Evolutionary conservation across 1,140 invertebrate species (phyloP).

Genomic region (Drosophila kepulauana): DNA sequence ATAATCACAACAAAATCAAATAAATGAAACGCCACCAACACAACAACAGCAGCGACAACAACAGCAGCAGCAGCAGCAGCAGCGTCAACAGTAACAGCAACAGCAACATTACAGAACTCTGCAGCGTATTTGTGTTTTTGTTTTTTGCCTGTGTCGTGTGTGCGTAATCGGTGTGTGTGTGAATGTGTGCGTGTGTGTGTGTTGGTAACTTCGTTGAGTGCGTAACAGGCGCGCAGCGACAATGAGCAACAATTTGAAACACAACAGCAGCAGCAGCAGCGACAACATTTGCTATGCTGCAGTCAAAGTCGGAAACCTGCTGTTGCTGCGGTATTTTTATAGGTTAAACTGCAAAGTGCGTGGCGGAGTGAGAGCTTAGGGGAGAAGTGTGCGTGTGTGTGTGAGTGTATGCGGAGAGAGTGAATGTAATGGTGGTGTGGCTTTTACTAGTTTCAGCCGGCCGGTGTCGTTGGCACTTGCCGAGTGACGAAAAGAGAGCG

Average conservation of each 20-base stretch:
- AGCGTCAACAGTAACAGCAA: constrained; percentile 11
- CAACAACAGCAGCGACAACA: constrained; percentile 29
- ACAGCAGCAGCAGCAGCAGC: constrained; percentile 41
- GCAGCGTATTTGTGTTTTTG: constrained; percentile 9
- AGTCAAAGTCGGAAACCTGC: constrained; percentile 30
- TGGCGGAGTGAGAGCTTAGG: constrained; percentile 5
- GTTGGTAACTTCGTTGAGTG: constrained; percentile 78
- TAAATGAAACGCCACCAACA: constrained; percentile 62
- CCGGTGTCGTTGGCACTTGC: constrained; percentile 74
- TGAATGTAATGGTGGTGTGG: constrained; percentile 33
- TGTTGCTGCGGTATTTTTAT: constrained; percentile 75
- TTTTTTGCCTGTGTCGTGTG: constrained; percentile 26
- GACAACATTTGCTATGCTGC: constrained; percentile 50
- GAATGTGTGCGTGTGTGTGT: constrained; percentile 62
- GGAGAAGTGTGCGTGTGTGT: constrained; percentile 1
- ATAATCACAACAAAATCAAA: constrained; percentile 83
- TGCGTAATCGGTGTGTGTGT: constrained; percentile 36
- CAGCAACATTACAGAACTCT: constrained; percentile 28
- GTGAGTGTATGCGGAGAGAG: constrained; percentile 6
- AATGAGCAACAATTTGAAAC: constrained; percentile 41
- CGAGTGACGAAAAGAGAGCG: constrained; percentile 5
- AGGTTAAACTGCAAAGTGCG: constrained; percentile 78
- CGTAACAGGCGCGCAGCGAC: constrained; percentile 72
- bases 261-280: constrained; percentile 24
- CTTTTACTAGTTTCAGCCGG: constrained; percentile 79